phyloP scores from a whole-genome alignment of 1,140 invertebrate genomes.

The Zophobas atratus region DNA sequence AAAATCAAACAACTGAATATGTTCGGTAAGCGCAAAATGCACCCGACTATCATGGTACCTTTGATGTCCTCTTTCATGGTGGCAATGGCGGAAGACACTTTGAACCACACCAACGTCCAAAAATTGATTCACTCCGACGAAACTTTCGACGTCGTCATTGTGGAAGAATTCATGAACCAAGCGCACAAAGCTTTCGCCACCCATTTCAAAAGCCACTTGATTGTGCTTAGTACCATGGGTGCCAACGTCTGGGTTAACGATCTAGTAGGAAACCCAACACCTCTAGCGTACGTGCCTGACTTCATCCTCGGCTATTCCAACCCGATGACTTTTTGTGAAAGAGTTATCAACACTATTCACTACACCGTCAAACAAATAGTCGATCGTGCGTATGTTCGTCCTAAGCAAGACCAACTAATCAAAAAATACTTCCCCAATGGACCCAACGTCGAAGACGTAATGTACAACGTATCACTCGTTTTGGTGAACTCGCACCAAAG shows the following conservation, averaged over 20 bases:
- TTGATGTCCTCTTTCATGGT: not conserved
- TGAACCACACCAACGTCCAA: conserved; percentile 19
- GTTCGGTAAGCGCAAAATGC: not conserved
- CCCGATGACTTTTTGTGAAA: not conserved
- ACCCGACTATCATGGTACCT: not conserved
- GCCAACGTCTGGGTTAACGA: not conserved
- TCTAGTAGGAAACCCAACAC: not conserved
- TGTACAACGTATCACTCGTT: conserved; percentile 44
- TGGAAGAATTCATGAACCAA: conserved; percentile 40
- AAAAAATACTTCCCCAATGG: conserved; percentile 24
- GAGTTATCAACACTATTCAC: not conserved
- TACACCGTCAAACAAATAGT: not conserved
- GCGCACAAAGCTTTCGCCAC: conserved; percentile 28
- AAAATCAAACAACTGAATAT: conserved; percentile 13
- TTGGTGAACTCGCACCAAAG: conserved; percentile 49
- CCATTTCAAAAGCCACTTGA: conserved; percentile 28
- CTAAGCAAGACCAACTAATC: conserved; percentile 2
- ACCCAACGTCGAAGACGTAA: conserved; percentile 44
- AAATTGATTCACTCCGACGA: conserved; percentile 46
- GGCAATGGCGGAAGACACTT: conserved; percentile 1
- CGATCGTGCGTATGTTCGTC: not conserved
- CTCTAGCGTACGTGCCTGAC: not conserved
- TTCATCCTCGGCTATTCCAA: not conserved
- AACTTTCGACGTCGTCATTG: conserved; percentile 31
- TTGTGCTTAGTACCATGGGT: not conserved